Base-by-base conservation (phyloP, 2,888 invertebrate genomes). In the Eugnorisma glareosa region DNA sequence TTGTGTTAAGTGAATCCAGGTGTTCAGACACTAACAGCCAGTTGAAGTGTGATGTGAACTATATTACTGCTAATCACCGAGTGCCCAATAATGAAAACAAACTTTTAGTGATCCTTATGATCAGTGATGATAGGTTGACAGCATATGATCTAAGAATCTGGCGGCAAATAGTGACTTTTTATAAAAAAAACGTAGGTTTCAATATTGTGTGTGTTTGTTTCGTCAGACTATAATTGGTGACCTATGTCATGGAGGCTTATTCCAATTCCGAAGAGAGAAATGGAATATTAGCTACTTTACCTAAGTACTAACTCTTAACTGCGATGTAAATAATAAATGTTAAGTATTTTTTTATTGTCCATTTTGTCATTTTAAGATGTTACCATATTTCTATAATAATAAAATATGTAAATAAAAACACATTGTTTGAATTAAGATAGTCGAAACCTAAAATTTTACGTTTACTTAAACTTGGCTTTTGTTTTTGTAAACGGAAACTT, bases 241-340 rank as follows among this genome's bases (percentile, higher is more conserved):
- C 81, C 70, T 75, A 24, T 71, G 35, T 75, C 45, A 24, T 73
- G 67, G 35, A 74, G 73, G 86, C 86, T 87, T 79, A 72, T 86
- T 87, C 83, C 76, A 85, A 81, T 88, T 88, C 85, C 64, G 37
- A 74, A 63, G 21, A 73, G 31, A 48, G 88, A 87, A 88, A 81
- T 87, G 86, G 86, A 83, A 87, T 77, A 84, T 77, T 67, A 88
- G 87, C 87, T 77, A 28, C 13, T 81, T 68, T 59, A 63, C 24
- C 63, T 57, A n/a, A n/a, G n/a, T n/a, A 71, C 54, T 73, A 67
- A 45, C 37, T 74, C 54, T 64, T 57, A 76, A 43, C 28, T 79
- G 35, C 64, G 24, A 72, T 88, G 87, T 88, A 88, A 81, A 88
- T 88, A 88, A 72, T 85, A 67, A 51, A 73, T 59, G 28, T 64